Percentiles rank a stretch among this genome's conserved stretches.
Evolutionary conservation across 2,113 vertebrate genomes (phyloP).

Genomic region (Thoracochromis brauschi): DNA sequence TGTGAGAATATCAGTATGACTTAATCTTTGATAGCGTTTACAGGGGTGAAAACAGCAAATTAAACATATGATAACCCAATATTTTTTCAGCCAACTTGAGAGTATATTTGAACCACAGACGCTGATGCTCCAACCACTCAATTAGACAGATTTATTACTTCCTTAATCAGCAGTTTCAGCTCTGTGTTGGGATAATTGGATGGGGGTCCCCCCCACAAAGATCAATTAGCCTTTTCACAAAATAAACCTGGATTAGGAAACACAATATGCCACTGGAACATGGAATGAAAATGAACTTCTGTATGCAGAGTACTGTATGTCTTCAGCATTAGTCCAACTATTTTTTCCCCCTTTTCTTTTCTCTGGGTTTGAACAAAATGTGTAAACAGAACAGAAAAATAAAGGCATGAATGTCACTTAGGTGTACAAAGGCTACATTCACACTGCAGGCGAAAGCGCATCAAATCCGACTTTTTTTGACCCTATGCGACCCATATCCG

Average conservation of each 20-base stretch:
- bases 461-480: rapidly evolving
- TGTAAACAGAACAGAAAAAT: neutral
- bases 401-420: neutral
- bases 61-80: neutral
- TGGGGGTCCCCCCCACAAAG: neutral
- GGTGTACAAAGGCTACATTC: neutral
- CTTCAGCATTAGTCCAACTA: neutral
- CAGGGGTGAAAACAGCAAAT: neutral
- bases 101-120: neutral
- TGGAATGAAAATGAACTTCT: neutral
- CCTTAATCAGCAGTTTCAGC: neutral
- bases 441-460: neutral
- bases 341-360: neutral
- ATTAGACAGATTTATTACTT: neutral
- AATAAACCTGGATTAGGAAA: neutral
- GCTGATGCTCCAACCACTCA: neutral
- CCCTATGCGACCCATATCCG: rapidly evolving
- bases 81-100: neutral
- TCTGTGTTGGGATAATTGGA: neutral
- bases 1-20: neutral
- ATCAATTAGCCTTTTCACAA: neutral
- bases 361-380: neutral
- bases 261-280: neutral
- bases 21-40: slow-evolving; percentile 12
- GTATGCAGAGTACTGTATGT: rapidly evolving